Evolutionary conservation across 2,888 invertebrate genomes (phyloP).

Genomic region (Drosophila dives): DNA sequence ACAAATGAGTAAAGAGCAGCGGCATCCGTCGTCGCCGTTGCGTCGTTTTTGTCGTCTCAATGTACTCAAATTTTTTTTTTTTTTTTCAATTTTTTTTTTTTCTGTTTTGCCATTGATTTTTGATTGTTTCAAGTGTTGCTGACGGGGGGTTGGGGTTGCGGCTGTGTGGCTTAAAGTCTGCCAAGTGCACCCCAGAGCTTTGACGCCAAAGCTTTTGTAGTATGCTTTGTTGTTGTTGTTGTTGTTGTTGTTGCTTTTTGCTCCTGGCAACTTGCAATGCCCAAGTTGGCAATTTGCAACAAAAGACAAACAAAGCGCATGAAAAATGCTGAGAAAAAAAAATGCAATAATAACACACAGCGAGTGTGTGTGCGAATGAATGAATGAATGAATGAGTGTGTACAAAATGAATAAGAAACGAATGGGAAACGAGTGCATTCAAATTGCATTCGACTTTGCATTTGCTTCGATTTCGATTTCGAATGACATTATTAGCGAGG

Average conservation of each 20-base stretch:
- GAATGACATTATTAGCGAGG: too few species aligned
- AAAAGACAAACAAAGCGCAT: slow-evolving; percentile 66
- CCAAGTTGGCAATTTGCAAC: slow-evolving; percentile 79
- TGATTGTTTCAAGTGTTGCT: slow-evolving; percentile 78
- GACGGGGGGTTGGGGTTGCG: background rate
- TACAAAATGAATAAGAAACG: background rate
- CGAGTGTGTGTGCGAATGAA: background rate
- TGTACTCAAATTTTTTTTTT: slow-evolving; percentile 38
- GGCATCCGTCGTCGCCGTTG: slow-evolving; percentile 23
- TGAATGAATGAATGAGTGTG: slow-evolving; percentile 3
- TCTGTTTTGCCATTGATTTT: slow-evolving; percentile 70
- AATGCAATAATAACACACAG: slow-evolving; percentile 6
- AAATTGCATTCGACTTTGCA: slow-evolving; percentile 15
- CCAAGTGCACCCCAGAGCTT: slow-evolving; percentile 78
- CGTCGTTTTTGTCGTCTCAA: slow-evolving; percentile 61
- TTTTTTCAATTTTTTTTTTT: slow-evolving; percentile 6
- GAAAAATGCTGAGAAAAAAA: slow-evolving; percentile 4
- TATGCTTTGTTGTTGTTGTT: slow-evolving; percentile 19
- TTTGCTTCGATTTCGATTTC: slow-evolving; percentile 17
- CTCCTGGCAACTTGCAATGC: slow-evolving; percentile 60
- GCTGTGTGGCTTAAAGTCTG: slow-evolving; percentile 51
- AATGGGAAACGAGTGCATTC: slow-evolving; percentile 27
- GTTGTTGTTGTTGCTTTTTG: slow-evolving; percentile 19
- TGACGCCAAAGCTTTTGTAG: slow-evolving; percentile 73
- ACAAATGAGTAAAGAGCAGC: slow-evolving; percentile 78